Evolutionary conservation across 2,797 vertebrate genomes (phyloP).

Genomic region (Allobates femoralis): DNA sequence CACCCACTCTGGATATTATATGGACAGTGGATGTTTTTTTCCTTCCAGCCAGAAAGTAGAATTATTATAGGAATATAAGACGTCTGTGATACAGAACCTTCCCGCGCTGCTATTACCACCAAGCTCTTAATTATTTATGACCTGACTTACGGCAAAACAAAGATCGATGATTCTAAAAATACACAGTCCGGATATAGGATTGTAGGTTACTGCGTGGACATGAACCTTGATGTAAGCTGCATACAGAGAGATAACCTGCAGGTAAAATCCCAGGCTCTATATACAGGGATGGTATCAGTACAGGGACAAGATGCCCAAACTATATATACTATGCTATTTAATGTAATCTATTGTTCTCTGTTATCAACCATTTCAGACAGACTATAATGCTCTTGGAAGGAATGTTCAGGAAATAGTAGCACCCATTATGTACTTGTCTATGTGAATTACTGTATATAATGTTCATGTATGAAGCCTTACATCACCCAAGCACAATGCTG

Average conservation of each 20-base stretch:
- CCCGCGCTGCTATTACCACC: not conserved
- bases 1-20: not conserved
- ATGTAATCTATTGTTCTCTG: too few relatives aligned
- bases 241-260: not conserved
- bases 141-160: not conserved
- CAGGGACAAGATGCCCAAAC: too few relatives aligned
- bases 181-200: not conserved
- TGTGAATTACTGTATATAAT: too few relatives aligned
- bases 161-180: conserved; percentile 49
- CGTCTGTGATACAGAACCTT: not conserved
- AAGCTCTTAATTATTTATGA: conserved; percentile 41
- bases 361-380: too few relatives aligned
- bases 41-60: not conserved
- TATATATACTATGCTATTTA: too few relatives aligned
- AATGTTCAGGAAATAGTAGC: too few relatives aligned
- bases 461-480: too few relatives aligned
- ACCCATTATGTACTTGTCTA: too few relatives aligned
- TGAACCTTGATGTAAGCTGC: not conserved
- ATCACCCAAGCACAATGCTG: too few relatives aligned
- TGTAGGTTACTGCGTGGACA: not conserved
- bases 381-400: too few relatives aligned
- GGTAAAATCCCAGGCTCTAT: not conserved
- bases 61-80: not conserved
- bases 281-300: too few relatives aligned
- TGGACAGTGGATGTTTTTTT: not conserved